Percentiles rank a stretch among this genome's conserved stretches.
Evolutionary conservation across 2,888 invertebrate species (phyloP).

Genomic region (Pyralis farinalis): DNA sequence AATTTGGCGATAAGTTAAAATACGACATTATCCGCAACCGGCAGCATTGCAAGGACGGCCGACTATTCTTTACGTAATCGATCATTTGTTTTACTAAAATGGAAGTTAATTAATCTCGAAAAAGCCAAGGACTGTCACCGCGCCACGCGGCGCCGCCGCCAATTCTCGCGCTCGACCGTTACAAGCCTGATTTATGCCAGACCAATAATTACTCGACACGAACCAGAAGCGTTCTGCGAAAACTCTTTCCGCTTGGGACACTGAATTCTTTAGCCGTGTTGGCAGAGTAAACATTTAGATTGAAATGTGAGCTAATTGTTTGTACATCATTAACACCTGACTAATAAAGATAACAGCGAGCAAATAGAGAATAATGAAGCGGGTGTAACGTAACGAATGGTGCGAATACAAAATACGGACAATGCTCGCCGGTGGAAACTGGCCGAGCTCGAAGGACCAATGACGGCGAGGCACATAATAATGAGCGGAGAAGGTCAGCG

Average conservation of each 20-base stretch:
- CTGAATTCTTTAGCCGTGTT: slow-evolving; percentile 5
- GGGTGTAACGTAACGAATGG: slow-evolving; percentile 25
- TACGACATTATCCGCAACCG: neutral
- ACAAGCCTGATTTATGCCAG: slow-evolving; percentile 29
- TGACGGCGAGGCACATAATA: slow-evolving; percentile 41
- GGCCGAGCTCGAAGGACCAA: slow-evolving; percentile 24
- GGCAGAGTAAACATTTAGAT: no score
- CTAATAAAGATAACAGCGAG: slow-evolving; percentile 10
- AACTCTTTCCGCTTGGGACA: slow-evolving; percentile 13
- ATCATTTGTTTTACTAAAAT: neutral
- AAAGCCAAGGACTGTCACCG: slow-evolving; percentile 3
- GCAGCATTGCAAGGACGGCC: neutral
- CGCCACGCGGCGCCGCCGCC: slow-evolving; percentile 10
- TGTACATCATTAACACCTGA: no score
- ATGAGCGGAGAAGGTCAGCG: slow-evolving; percentile 40
- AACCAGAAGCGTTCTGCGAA: slow-evolving; percentile 26
- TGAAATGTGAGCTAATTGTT: no score
- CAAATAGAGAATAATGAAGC: slow-evolving; percentile 19
- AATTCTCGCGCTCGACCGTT: slow-evolving; percentile 23
- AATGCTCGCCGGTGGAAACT: slow-evolving; percentile 23
- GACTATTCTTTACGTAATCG: neutral
- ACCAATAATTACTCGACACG: slow-evolving; percentile 28
- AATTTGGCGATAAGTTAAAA: slow-evolving; percentile 6
- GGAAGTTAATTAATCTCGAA: slow-evolving; percentile 1
- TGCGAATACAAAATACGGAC: slow-evolving; percentile 28